Conservation (phyloP, 2,888 invertebrate species). For the Agapostemon virescens region DNA sequence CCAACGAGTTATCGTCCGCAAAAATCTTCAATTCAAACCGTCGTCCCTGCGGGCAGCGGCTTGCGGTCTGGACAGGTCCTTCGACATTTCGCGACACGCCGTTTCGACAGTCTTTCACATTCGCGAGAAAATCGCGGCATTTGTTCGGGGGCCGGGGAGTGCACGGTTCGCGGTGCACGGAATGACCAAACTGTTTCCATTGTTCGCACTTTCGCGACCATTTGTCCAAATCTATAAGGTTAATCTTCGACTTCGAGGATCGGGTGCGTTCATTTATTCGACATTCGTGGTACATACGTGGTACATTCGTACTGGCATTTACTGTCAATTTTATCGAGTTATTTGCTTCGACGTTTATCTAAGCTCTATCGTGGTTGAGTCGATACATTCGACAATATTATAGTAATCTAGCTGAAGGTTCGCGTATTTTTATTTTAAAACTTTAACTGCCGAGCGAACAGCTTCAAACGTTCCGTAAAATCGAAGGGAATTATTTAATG, state of each 20-base stretch:
- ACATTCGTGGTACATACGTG: neutral
- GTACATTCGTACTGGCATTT: no score
- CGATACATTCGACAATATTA: no score
- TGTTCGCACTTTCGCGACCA: neutral
- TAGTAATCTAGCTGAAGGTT: no score
- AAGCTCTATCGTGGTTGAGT: no score
- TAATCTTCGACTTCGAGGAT: neutral
- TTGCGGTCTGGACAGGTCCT: conserved; percentile 48
- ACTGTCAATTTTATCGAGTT: no score
- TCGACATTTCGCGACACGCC: neutral
- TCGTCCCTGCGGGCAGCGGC: conserved; percentile 41
- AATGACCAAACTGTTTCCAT: neutral
- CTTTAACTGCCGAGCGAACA: no score
- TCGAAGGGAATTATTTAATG: no score
- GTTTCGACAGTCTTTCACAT: neutral
- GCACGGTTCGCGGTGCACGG: neutral
- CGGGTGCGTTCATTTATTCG: neutral
- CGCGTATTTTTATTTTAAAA: no score
- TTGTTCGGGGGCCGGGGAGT: neutral
- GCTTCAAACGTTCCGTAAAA: no score
- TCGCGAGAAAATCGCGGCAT: neutral
- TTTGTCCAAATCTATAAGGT: neutral
- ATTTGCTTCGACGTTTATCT: no score
- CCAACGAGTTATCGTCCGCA: conserved; percentile 69
- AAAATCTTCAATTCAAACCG: conserved; percentile 68